Evolutionary conservation across 2,797 vertebrate genomes (phyloP), one percentile per base, ranked within the genome.

Genomic region (Channallabes apus): DNA sequence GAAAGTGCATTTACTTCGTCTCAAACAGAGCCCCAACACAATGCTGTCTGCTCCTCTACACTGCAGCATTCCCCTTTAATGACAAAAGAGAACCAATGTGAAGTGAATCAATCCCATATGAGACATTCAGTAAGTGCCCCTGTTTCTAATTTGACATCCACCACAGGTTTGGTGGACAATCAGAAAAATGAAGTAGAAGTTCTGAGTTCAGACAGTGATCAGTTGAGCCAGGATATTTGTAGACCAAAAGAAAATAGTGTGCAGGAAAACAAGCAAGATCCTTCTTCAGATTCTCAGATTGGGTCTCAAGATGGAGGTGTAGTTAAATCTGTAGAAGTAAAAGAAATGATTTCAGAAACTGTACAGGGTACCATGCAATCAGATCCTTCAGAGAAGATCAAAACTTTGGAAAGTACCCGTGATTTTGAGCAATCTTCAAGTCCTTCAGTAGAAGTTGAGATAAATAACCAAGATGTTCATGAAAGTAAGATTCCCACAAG

Each of bases 11-110:
- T 61, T 14, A 27, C 46, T 81, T 35, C 4, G 20, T 86, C 83
- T 69, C 61, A 69, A 20, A 46, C 27, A 84, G 46, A 86, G n/a
- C 77, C 59, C 22, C 59, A 62, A 84, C 85, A 62, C 83, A 81
- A 83, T 38, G n/a, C 20, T 9, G 32, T 65, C 29, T 61, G 6
- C 38, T 41, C 38, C 15, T 54, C 83, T 38, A 75, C 71, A 61
- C 20, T 8, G 12, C 65, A 84, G 24, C 61, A 56, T 51, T 61
- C 46, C 17, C 6, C 41, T 41, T 59, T 69, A 84, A n/a, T 59
- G 17, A n/a, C 51, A 59, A 69, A 84, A 59, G 81, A 58, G 4
- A 76, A 78, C 15, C 58, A n/a, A 65, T 77, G 58, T 65, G 72
- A 62, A 38, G 18, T 69, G 2, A 85, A 72, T 85, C 82, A 62